Evolutionary conservation across 2,888 invertebrate species (phyloP).

Genomic region (Ennomos quercinarius): DNA sequence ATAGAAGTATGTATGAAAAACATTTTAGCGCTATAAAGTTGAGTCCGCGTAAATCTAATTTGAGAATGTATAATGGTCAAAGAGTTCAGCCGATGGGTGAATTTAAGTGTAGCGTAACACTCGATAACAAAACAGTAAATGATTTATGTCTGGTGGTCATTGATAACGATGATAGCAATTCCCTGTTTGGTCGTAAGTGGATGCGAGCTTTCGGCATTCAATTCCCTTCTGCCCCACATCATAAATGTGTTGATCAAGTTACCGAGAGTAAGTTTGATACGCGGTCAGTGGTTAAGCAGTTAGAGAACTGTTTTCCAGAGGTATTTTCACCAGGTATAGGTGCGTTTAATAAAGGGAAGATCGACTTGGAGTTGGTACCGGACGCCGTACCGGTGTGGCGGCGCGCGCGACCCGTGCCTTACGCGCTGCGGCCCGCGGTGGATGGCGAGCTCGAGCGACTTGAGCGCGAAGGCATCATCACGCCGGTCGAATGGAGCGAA

Average conservation of each 20-base stretch:
- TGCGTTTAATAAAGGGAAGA: neutral
- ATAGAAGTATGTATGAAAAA: constrained; percentile 11
- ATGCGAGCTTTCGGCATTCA: neutral
- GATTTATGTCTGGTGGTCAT: neutral
- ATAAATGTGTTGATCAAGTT: neutral
- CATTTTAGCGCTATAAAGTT: constrained; percentile 2
- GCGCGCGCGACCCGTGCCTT: neutral
- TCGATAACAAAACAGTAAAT: neutral
- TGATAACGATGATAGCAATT: neutral
- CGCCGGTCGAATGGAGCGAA: too few species aligned
- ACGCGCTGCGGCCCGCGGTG: too few species aligned
- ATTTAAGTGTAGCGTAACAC: neutral
- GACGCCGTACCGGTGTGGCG: neutral
- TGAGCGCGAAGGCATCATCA: too few species aligned
- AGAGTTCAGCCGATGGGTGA: constrained; percentile 18
- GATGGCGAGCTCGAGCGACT: too few species aligned
- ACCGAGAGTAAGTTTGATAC: neutral
- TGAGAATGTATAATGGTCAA: constrained; percentile 25
- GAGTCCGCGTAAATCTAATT: constrained; percentile 2
- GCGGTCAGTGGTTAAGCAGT: neutral
- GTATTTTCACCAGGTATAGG: neutral
- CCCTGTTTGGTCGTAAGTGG: neutral
- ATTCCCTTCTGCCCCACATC: neutral
- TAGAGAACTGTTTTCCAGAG: neutral
- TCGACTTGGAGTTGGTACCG: neutral